These are phyloP conservation scores for Calameuta filiformis DNA, from an alignment of 2,888 invertebrate genomes.

Conservation along the genomic window DNA sequence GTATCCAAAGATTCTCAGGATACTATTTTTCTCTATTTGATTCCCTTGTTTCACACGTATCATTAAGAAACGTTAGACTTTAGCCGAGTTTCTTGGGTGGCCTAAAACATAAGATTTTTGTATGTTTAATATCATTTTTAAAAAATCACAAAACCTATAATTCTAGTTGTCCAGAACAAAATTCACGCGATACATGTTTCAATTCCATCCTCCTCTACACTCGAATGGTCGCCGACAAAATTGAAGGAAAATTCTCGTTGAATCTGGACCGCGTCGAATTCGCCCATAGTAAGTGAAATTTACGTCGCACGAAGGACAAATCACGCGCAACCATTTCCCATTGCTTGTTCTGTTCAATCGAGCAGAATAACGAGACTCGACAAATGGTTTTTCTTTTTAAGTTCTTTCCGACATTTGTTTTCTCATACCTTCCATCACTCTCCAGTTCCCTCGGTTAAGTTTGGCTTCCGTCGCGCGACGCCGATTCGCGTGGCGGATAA, in stretches of 20 bases:
- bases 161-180: neutral
- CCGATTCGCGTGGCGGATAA: neutral
- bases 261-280: neutral
- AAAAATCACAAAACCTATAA: neutral
- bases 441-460: neutral
- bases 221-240: neutral
- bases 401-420: neutral
- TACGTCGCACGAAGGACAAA: neutral
- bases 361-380: conserved; percentile 19
- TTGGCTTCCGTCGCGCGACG: neutral
- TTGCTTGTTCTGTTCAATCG: conserved; percentile 17
- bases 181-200: neutral
- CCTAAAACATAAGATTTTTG: neutral
- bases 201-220: neutral
- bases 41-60: neutral
- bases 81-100: neutral
- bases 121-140: neutral
- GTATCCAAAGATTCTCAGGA: neutral
- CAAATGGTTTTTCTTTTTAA: neutral
- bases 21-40: neutral
- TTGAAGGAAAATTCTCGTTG: neutral
- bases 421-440: neutral
- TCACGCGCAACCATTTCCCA: conserved; percentile 3
- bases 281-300: neutral
- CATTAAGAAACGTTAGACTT: neutral